Evolutionary conservation across 1,140 invertebrate species (phyloP).

Genomic region (Macrotrachela quadricornifera): DNA sequence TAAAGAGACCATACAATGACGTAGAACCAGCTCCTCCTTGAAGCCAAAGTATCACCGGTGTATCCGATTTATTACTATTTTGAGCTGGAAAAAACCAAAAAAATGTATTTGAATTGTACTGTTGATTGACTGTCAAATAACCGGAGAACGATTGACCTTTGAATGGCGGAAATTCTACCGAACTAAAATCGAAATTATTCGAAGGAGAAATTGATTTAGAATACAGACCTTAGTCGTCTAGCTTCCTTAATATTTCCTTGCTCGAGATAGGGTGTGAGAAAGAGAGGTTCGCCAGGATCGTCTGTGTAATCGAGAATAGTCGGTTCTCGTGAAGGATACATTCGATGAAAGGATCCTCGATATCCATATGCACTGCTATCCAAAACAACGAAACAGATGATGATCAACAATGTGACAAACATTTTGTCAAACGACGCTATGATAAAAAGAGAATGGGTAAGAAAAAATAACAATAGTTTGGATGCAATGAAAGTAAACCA

Average conservation of each 20-base stretch:
- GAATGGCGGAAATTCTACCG: not conserved
- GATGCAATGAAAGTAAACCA: no score
- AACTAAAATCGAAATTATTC: no score
- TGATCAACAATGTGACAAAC: no score
- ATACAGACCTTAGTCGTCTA: not conserved
- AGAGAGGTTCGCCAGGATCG: conserved; percentile 41
- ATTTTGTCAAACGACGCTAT: no score
- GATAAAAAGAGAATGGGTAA: no score
- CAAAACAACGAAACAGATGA: no score
- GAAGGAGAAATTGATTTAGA: no score
- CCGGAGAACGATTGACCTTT: conserved; percentile 33
- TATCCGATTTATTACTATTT: conserved; percentile 36
- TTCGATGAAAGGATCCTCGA: no score
- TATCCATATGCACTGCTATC: no score
- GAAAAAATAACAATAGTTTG: no score
- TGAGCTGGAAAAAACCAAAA: conserved; percentile 67
- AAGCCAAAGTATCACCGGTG: conserved; percentile 45
- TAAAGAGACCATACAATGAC: conserved; percentile 55
- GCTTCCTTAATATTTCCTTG: conserved; percentile 35
- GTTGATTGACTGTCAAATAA: conserved; percentile 50
- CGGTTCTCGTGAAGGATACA: no score
- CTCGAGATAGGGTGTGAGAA: conserved; percentile 43
- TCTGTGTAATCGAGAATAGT: conserved; percentile 10
- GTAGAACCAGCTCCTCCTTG: conserved; percentile 59
- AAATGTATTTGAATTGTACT: conserved; percentile 56